A percentile compares a stretch with the other conserved stretches of the same genome.
Conservation (phyloP, 2,113 vertebrate genomes). For the Pterocles orientalis region DNA sequence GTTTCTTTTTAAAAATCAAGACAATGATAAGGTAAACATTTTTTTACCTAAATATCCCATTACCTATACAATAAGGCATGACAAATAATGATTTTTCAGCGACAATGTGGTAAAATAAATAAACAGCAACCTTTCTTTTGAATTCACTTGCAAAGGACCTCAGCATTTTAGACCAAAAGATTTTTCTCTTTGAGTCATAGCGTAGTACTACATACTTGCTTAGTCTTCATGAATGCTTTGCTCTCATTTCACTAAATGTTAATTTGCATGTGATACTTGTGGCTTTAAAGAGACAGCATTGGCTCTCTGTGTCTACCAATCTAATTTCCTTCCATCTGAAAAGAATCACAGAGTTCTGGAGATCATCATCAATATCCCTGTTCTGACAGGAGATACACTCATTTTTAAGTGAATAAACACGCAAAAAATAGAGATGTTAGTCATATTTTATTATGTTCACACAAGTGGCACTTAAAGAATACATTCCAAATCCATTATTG, state of each 20-base stretch:
- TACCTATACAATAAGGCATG: neutral
- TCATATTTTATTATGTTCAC: constrained; percentile 30
- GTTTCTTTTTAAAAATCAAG: constrained; percentile 25
- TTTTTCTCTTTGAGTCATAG: constrained; percentile 28
- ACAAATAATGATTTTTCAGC: neutral
- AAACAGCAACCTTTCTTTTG: neutral
- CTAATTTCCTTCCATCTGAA: constrained; percentile 56
- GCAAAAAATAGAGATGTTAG: constrained; percentile 10
- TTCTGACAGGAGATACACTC: neutral
- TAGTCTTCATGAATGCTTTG: constrained; percentile 34
- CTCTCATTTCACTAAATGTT: constrained; percentile 41
- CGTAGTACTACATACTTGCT: constrained; percentile 18
- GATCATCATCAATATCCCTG: neutral
- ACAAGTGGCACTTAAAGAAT: constrained; percentile 42
- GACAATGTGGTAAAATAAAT: neutral
- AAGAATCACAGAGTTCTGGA: constrained; percentile 19
- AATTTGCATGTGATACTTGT: constrained; percentile 46
- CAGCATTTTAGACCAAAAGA: neutral
- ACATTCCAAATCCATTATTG: constrained; percentile 52
- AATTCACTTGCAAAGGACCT: constrained; percentile 9
- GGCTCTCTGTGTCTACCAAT: neutral
- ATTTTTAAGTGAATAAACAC: neutral
- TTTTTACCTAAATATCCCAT: constrained; percentile 3
- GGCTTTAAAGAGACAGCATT: constrained; percentile 52
- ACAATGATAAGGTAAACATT: neutral